Evolutionary conservation across 2,888 invertebrate species (phyloP), one percentile per base, ranked within the genome.

Genomic region (Drosophila barbarae): DNA sequence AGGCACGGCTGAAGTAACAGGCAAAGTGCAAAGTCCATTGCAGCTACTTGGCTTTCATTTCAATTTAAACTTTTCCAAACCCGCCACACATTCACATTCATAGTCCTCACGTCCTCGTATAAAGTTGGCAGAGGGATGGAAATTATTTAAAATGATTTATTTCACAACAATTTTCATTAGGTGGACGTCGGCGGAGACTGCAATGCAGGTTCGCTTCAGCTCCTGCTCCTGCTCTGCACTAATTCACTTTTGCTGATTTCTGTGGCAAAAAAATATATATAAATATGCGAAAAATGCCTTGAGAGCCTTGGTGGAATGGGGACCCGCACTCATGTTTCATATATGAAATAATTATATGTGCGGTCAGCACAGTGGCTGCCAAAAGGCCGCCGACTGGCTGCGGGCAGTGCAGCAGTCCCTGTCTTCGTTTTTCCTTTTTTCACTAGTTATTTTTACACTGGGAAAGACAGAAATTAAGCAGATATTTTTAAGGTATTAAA

Each of bases 131-230:
- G 39, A 18, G 28, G 76, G 77, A 76, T 80, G 76, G 76, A 71
- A 83, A 83, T 83, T 80, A 80, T 80, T 83, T 83, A 72, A 80
- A 83, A 77, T 83, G 83, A 80, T 80, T 80, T 83, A 80, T 83
- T 83, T 83, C 81, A 77, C 80, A 80, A 80, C 79, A 83, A 76
- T 80, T 80, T 80, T 80, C 83, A 80, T 80, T 80, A 83, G 79
- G 71, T 74, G 61, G 54, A 71, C 72, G 70, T 32, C 21, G 21
- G 46, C 13, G 21, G 46, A 76, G 46, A 76, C 79, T 79, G 79
- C 79, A 79, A 55, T 79, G 79, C 79, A 83, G 79, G 69, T 65
- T 67, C n/a, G 42, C 21, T 8, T 10, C 34, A 42, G n/a, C 32
- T 10, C 15, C 38, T n/a, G 41, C 41, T n/a, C 9, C 23, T 41